Evolutionary conservation across 2,888 invertebrate species (phyloP), one percentile per base, ranked within the genome.

Genomic region (Nowickia ferox): DNA sequence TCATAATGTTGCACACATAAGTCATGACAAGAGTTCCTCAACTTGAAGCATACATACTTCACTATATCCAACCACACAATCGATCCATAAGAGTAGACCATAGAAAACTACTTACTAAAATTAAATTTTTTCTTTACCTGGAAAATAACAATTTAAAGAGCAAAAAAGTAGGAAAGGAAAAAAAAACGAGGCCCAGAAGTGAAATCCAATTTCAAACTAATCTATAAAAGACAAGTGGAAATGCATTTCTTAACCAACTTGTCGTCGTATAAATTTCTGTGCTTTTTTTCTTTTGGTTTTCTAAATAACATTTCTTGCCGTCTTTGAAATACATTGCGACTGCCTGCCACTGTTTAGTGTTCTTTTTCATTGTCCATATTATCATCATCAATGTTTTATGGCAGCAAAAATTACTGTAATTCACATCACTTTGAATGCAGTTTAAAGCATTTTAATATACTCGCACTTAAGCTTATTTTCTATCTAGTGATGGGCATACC

Each of bases 361-460:
- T 44, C 10, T 71, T 0, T 5, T 61, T 44, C 51, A 83, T 74
- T 75, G 63, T 57, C 80, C 80, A 59, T 76, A 80, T 71, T 72
- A 80, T 81, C 51, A 46, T 63, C 65, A 61, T 71, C 75, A 79
- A 57, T 68, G 55, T 55, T 63, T 65, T 84, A 22, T 46, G 68
- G 66, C 75, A 69, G 22, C 65, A 65, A 87, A 91, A 91, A 91
- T 91, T 90, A 91, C 91, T 86, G 92, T 91, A 91, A 91, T 91
- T 91, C 90, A 89, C 91, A 89, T 89, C 90, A 90, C 91, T 91
- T 91, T 89, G 90, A 91, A 90, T 89, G 90, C 88, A 90, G 91
- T 91, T 91, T 91, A 90, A 90, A 90, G 90, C 88, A 87, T 88
- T 61, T 61, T 88, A 76, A 75, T 75, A 75, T 71, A 79, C 55